A percentile compares a stretch with the other conserved stretches of the same genome.
Evolutionary conservation across 2,797 vertebrate genomes (phyloP).

Genomic region (Limnodromus scolopaceus): DNA sequence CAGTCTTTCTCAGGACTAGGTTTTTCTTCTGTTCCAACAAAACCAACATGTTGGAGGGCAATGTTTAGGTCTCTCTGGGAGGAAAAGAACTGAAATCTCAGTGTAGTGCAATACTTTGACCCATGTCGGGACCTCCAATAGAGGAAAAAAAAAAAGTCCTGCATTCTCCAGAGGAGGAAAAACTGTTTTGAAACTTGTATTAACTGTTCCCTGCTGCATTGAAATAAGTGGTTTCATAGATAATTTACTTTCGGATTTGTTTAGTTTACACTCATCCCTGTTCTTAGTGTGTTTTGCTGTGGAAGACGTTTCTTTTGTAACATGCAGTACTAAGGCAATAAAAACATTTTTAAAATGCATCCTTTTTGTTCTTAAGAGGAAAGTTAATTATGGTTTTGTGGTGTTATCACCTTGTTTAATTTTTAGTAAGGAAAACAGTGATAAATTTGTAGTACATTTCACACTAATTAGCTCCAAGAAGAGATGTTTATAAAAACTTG

Average conservation of each 20-base stretch:
- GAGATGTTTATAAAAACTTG: background rate
- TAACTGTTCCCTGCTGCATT: background rate
- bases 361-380: background rate
- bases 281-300: background rate
- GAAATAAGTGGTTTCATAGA: slow-evolving; percentile 18
- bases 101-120: background rate
- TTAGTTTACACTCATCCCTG: slow-evolving; percentile 1
- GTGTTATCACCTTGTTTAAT: background rate
- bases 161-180: background rate
- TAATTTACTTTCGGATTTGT: slow-evolving; percentile 28
- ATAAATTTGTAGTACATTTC: background rate
- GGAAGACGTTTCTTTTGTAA: background rate
- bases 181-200: background rate
- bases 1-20: background rate
- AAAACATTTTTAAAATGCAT: background rate
- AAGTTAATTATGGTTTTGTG: background rate
- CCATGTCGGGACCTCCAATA: background rate
- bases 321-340: background rate
- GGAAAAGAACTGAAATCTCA: background rate
- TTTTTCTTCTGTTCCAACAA: background rate
- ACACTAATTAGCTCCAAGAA: background rate
- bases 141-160: background rate
- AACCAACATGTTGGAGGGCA: background rate
- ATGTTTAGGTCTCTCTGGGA: background rate
- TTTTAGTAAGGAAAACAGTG: background rate